Evolutionary conservation across 2,888 invertebrate genomes (phyloP), one percentile per base, ranked within the genome.

Genomic region (Formica aserva): DNA sequence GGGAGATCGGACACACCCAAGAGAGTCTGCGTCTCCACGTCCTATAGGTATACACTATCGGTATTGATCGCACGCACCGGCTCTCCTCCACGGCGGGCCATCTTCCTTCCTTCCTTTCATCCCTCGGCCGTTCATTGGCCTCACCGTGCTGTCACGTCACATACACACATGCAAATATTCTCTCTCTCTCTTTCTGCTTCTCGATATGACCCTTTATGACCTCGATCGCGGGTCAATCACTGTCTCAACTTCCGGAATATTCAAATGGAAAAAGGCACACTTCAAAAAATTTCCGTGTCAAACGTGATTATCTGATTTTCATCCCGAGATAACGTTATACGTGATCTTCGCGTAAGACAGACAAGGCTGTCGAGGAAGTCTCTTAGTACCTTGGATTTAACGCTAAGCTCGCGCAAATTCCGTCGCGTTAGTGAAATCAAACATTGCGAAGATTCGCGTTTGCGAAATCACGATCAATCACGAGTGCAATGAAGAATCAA

Each of bases 1-100:
- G 89, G 86, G 89, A 92, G 91, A 92, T 91, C 91, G 91, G 93
- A 92, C 93, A 93, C 93, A 92, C 93, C 93, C 93, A 92, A 29
- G 62, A 92, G 91, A 89, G 90, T 85, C 85, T 88, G 88, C 90
- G 89, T 90, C 89, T 91, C 87, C 82, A 87, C 83, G 85, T 86
- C 85, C 88, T 90, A 89, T 90, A 89, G 88, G 89, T 88, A 86
- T 87, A 72, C 87, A 90, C 92, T 91, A 93, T 93, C 90, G 91
- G 92, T 93, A 93, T 93, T 93, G 93, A 93, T 93, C 93, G 85
- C 86, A 91, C 92, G 92, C 92, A 91, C 89, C 38, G 87, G 86
- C 87, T 87, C 87, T 87, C 85, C 83, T 71, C 82, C 76, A 22
- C 60, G 69, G 77, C 67, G 81, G 74, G 81, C 86, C 35, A 63